Percentiles rank a stretch among this genome's conserved stretches.
These are phyloP conservation scores for rat (Rattus norvegicus) DNA, from an alignment of 2,113 vertebrate species.

Conservation along the genomic window GRCr8 NC_086039.1:116168001-116168500, in stretches of 20 bases:
- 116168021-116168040: not conserved
- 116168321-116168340: conserved; percentile 22
- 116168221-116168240: conserved; percentile 18
- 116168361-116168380: conserved; percentile 37
- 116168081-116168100: not conserved
- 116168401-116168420: conserved; percentile 62
- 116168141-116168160: conserved; percentile 5
- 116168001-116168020: conserved; percentile 7
- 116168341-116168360: conserved; percentile 8
- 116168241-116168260: not conserved
- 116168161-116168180: not conserved
- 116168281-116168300: conserved; percentile 12
- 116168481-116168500: not conserved
- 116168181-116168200: conserved; percentile 34
- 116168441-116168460: conserved; percentile 52
- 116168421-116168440: conserved; percentile 60
- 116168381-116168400: conserved; percentile 36
- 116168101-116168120: not conserved
- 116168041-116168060: not conserved
- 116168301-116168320: conserved; percentile 39
- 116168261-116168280: conserved; percentile 5
- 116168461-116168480: conserved; percentile 59
- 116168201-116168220: conserved; percentile 18
- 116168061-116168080: not conserved
- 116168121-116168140: conserved; percentile 34